Conservation (phyloP, 92 coral and sea anemone genomes). For the Epizoanthus ramosus region DNA sequence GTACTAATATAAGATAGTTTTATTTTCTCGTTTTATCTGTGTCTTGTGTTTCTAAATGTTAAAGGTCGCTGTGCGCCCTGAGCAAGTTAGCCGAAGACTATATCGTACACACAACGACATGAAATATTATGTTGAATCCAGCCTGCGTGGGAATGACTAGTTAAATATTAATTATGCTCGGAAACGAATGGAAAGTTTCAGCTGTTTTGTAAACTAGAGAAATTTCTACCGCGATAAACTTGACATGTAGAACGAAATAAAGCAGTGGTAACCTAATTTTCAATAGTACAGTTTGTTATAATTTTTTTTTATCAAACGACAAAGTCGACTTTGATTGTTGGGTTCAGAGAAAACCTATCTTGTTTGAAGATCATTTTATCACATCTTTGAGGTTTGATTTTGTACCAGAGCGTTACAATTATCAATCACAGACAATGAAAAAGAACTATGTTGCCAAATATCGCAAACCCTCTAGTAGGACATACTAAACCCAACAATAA, state of each 20-base stretch:
- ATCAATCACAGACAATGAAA: background rate
- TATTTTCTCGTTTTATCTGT: background rate
- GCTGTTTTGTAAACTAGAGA: slow-evolving; percentile 27
- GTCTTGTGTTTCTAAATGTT: background rate
- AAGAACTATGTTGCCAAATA: background rate
- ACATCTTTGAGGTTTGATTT: slow-evolving; percentile 19
- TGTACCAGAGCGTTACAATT: slow-evolving; percentile 11
- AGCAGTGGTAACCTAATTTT: background rate
- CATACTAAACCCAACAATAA: background rate
- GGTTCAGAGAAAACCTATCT: background rate
- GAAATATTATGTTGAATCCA: background rate
- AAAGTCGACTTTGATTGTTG: background rate
- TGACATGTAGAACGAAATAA: background rate
- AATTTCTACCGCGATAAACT: background rate
- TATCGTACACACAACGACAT: background rate
- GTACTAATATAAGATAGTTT: background rate
- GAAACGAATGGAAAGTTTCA: background rate
- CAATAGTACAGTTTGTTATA: background rate
- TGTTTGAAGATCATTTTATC: slow-evolving; percentile 12
- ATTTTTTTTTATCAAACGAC: background rate
- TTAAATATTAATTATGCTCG: slow-evolving; percentile 33
- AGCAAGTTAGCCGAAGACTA: background rate
- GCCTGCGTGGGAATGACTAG: slow-evolving; percentile 37
- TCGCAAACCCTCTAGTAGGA: background rate
- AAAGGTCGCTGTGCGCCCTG: background rate